These are phyloP conservation scores for Hyles vespertilio DNA, from an alignment of 1,140 invertebrate genomes.

Conservation along the genomic window DNA sequence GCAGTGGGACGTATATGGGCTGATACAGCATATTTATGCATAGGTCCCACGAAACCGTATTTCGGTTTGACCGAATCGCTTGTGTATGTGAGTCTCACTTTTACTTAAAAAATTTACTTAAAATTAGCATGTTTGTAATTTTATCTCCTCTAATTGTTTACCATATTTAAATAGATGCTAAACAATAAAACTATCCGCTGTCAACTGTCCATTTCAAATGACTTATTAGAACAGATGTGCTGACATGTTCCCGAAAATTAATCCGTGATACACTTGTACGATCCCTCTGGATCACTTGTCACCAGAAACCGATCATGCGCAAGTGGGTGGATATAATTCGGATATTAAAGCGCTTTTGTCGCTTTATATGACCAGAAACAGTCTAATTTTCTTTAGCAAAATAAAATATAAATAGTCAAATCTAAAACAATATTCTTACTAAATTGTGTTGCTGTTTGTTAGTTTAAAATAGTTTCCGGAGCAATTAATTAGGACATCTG, in stretches of 20 bases:
- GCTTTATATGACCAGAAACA: neutral
- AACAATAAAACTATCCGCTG: too few species aligned
- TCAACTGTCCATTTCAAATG: too few species aligned
- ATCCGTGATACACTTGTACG: slow-evolving; percentile 45
- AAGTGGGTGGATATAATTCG: slow-evolving; percentile 7
- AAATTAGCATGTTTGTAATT: too few species aligned
- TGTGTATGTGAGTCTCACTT: too few species aligned
- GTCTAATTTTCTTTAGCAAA: neutral
- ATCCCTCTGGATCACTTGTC: slow-evolving; percentile 61
- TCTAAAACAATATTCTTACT: neutral
- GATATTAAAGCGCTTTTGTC: slow-evolving; percentile 23
- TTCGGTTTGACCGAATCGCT: too few species aligned
- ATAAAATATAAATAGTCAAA: neutral
- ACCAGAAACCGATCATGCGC: slow-evolving; percentile 48
- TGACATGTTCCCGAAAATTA: slow-evolving; percentile 49
- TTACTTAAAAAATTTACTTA: too few species aligned
- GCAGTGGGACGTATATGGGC: too few species aligned
- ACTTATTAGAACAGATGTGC: slow-evolving; percentile 54
- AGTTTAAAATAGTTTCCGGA: neutral
- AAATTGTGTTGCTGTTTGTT: slow-evolving; percentile 1
- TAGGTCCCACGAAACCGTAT: too few species aligned
- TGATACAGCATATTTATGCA: too few species aligned
- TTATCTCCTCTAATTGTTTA: too few species aligned
- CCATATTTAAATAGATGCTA: too few species aligned
- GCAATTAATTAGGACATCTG: too few species aligned